Evolutionary conservation across 2,113 vertebrate genomes (phyloP).

Genomic region (Channa maculata): DNA sequence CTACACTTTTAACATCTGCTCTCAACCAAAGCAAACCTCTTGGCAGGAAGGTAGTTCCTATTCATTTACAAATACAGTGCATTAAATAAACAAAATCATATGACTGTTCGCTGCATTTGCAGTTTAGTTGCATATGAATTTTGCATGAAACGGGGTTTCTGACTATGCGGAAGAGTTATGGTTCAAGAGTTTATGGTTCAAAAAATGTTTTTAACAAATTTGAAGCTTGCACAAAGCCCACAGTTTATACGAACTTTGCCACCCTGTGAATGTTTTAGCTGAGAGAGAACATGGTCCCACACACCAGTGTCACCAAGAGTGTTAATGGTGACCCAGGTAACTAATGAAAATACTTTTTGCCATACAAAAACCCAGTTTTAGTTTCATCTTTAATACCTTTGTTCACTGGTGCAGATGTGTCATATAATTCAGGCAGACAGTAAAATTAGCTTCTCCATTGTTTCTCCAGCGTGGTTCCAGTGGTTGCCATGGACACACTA

Average conservation of each 20-base stretch:
- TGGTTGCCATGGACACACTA: slow-evolving; percentile 5
- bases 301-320: not conserved
- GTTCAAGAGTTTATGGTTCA: too few relatives aligned
- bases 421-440: not conserved
- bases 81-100: too few relatives aligned
- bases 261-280: slow-evolving; percentile 15
- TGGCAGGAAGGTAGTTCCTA: too few relatives aligned
- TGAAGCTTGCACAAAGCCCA: not conserved
- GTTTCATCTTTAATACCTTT: not conserved
- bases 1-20: too few relatives aligned
- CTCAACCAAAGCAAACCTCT: too few relatives aligned
- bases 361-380: not conserved
- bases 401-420: not conserved
- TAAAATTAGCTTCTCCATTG: not conserved
- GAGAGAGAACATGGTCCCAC: not conserved
- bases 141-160: too few relatives aligned
- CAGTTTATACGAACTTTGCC: not conserved
- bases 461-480: not conserved
- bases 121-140: too few relatives aligned
- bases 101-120: too few relatives aligned
- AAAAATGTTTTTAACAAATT: too few relatives aligned
- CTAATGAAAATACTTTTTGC: not conserved
- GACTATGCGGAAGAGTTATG: too few relatives aligned
- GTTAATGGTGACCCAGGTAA: not conserved
- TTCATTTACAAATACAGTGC: too few relatives aligned